phyloP scores from a whole-genome alignment of 2,113 vertebrate genomes.

The Diphyllodes magnificus region DNA sequence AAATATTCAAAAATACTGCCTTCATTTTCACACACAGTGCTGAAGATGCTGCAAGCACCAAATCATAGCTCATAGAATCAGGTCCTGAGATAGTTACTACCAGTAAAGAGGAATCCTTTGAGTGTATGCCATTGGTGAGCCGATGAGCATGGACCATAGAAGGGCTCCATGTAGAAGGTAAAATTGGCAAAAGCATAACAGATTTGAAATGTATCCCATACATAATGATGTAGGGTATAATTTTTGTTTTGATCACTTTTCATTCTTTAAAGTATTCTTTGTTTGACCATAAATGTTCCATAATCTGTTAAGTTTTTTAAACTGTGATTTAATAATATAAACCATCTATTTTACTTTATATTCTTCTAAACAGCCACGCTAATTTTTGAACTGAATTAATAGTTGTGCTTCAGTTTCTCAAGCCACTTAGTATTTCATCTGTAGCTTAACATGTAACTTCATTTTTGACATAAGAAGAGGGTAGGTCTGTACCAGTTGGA shows the following conservation, averaged over 20 bases:
- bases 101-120: conserved; percentile 98
- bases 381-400: conserved; percentile 56
- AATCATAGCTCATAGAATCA: conserved; percentile 98
- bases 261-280: conserved; percentile 77
- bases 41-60: conserved; percentile 97
- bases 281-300: conserved; percentile 77
- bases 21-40: conserved; percentile 99
- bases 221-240: conserved; percentile 74
- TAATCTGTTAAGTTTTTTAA: conserved; percentile 73
- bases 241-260: conserved; percentile 78
- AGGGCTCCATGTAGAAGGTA: conserved; percentile 99
- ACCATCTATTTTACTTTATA: conserved; percentile 53
- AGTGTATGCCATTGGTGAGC: conserved; percentile 92
- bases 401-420: conserved; percentile 59
- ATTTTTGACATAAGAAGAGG: conserved; percentile 56
- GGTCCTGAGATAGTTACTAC: conserved; percentile 97
- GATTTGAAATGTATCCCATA: conserved; percentile 81
- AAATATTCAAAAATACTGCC: conserved; percentile 90
- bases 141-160: conserved; percentile 97
- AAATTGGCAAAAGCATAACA: conserved; percentile 81
- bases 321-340: conserved; percentile 67
- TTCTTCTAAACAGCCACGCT: conserved; percentile 59
- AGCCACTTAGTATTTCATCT: conserved; percentile 59
- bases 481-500: conserved; percentile 51
- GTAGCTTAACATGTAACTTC: conserved; percentile 47